phyloP scores from a whole-genome alignment of 2,797 vertebrate species.

The Potorous gilbertii region DNA sequence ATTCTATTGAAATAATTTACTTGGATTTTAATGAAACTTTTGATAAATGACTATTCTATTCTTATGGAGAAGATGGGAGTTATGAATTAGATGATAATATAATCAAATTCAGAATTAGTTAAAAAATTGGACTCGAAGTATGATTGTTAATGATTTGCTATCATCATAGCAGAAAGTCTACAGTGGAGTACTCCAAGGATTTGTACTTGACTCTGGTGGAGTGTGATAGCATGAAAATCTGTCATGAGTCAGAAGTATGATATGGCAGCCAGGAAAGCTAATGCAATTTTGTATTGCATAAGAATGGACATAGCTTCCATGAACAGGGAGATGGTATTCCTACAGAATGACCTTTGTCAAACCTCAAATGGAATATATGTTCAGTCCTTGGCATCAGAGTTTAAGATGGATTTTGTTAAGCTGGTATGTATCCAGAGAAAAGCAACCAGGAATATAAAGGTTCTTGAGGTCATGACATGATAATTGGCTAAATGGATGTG shows the following conservation, averaged over 20 bases:
- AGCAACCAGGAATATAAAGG: background rate
- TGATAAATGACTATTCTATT: background rate
- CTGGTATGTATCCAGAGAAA: background rate
- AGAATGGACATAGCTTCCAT: background rate
- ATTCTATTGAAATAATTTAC: background rate
- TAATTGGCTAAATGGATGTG: background rate
- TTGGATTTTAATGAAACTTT: background rate
- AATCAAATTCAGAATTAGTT: background rate
- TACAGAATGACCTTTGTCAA: background rate
- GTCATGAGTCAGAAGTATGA: background rate
- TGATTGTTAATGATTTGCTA: background rate
- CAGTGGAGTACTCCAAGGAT: background rate
- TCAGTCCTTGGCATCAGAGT: background rate
- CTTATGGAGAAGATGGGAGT: background rate
- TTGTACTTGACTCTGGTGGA: background rate
- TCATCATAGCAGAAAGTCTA: background rate
- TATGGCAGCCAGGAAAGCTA: background rate
- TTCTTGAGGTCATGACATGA: background rate
- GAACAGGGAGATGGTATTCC: background rate
- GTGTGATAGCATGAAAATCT: background rate
- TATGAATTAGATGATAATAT: background rate
- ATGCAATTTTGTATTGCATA: background rate
- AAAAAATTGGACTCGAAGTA: background rate
- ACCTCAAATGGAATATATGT: background rate
- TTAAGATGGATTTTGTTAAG: background rate